Evolutionary conservation across 2,888 invertebrate genomes (phyloP).

Genomic region (Ferrisia virgata): DNA sequence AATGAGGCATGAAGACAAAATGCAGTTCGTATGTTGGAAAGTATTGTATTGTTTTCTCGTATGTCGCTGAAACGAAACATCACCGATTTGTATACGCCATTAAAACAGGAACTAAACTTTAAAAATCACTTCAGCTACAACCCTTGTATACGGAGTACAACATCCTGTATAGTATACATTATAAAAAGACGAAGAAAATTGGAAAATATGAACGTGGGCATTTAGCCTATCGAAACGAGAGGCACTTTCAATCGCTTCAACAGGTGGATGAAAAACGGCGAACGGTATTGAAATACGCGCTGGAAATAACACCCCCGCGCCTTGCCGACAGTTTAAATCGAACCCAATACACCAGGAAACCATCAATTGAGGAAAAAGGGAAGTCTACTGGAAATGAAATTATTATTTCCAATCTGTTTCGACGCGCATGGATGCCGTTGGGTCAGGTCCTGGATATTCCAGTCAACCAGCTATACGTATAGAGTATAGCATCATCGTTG

Average conservation of each 20-base stretch:
- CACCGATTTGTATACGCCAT: background rate
- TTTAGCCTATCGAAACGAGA: background rate
- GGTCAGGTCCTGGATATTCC: slow-evolving; percentile 42
- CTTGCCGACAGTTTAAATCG: background rate
- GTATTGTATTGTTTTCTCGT: background rate
- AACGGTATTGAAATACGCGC: background rate
- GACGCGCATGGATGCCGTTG: slow-evolving; percentile 44
- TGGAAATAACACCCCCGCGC: background rate
- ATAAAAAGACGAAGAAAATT: background rate
- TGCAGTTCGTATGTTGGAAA: background rate
- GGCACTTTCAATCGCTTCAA: slow-evolving; percentile 14
- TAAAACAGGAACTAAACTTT: slow-evolving; percentile 19
- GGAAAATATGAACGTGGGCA: background rate
- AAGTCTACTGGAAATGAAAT: slow-evolving; percentile 43
- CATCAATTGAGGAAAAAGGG: slow-evolving; percentile 38
- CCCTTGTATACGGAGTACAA: background rate
- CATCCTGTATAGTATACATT: background rate
- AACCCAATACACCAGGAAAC: slow-evolving; percentile 44
- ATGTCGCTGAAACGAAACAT: background rate
- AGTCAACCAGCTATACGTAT: background rate
- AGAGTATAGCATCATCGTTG: background rate
- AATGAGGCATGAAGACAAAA: background rate
- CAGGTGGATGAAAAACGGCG: slow-evolving; percentile 39
- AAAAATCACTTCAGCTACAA: slow-evolving; percentile 5
- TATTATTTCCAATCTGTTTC: slow-evolving; percentile 43